phyloP scores from a whole-genome alignment of 92 coral and sea anemone genomes.

The Parazoanthus swiftii region DNA sequence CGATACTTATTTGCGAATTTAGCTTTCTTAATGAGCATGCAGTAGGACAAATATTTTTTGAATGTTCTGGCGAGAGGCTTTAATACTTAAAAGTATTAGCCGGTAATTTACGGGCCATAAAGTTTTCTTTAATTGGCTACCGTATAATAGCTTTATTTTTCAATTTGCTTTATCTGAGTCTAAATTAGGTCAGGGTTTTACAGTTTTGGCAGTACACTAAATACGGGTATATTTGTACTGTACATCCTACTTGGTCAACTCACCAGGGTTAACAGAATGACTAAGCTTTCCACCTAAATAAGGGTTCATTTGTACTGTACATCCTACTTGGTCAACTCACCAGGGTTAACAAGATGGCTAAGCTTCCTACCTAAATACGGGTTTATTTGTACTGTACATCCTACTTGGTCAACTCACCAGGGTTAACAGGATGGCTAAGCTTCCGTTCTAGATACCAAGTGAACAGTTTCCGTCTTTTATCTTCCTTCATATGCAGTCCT shows the following conservation, averaged over 20 bases:
- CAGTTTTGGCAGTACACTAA: neutral
- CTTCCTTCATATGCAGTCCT: slow-evolving; percentile 86
- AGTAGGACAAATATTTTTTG: no score
- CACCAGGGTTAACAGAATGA: slow-evolving; percentile 73
- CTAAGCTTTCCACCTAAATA: slow-evolving; percentile 54
- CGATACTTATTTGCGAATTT: no score
- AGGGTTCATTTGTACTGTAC: no score
- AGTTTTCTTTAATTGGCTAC: no score
- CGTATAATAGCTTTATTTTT: no score
- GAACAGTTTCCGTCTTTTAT: slow-evolving; percentile 75
- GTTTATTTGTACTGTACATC: no score
- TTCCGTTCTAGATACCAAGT: slow-evolving; percentile 94
- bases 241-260: neutral
- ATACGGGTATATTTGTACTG: no score
- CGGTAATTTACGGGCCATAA: no score
- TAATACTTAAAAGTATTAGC: no score
- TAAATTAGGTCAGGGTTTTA: neutral
- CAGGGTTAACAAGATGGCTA: slow-evolving; percentile 68
- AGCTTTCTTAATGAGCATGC: no score
- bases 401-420: slow-evolving; percentile 52
- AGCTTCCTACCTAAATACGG: slow-evolving; percentile 48
- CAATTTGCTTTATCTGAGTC: no score
- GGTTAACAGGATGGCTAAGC: slow-evolving; percentile 66
- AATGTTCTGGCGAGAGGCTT: no score
- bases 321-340: slow-evolving; percentile 31